Evolutionary conservation across 2,888 invertebrate genomes (phyloP).

Genomic region (Chaitophorus viminalis): DNA sequence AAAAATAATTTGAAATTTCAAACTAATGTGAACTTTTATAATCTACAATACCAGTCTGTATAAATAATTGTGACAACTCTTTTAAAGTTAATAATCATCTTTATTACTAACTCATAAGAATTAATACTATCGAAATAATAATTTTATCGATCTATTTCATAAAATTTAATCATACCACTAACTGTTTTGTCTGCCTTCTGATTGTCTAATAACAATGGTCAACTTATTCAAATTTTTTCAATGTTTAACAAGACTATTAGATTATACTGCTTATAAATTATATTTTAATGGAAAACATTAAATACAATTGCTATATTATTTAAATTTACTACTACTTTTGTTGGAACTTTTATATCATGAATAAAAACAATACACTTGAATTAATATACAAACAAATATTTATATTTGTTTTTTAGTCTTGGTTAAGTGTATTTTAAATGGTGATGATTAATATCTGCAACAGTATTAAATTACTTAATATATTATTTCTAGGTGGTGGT

Average conservation of each 20-base stretch:
- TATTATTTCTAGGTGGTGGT: not conserved
- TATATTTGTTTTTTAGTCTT: no score
- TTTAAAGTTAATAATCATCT: not conserved
- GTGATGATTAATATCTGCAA: not conserved
- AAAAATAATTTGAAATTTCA: not conserved
- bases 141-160: not conserved
- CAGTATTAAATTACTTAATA: not conserved
- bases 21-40: not conserved
- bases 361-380: not conserved
- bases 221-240: not conserved
- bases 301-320: not conserved
- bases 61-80: not conserved
- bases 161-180: not conserved
- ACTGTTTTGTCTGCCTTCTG: not conserved
- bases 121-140: not conserved
- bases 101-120: not conserved
- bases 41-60: not conserved
- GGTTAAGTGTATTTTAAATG: not conserved
- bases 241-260: not conserved
- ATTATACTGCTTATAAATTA: not conserved
- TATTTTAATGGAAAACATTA: no score
- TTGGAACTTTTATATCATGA: not conserved
- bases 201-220: not conserved
- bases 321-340: not conserved
- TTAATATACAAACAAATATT: no score